Evolutionary conservation across 2,888 invertebrate species (phyloP).

Genomic region (Hemithea aestivaria): DNA sequence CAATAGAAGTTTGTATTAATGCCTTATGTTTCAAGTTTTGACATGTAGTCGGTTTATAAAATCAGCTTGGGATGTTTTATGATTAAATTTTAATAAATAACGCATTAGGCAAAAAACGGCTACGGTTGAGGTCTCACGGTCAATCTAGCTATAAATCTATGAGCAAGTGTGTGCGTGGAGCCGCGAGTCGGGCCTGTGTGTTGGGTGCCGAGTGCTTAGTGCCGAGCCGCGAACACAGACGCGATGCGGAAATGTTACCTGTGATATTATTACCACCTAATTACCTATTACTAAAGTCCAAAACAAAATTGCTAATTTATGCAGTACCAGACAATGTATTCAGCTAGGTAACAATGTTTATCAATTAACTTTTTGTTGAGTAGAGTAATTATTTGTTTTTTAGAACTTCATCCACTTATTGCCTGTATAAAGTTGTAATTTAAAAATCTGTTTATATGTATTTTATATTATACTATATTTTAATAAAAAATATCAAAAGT

Average conservation of each 20-base stretch:
- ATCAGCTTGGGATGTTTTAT: conserved; percentile 62
- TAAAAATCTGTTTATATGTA: too few species aligned
- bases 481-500: too few species aligned
- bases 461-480: too few species aligned
- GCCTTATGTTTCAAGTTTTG: conserved; percentile 51
- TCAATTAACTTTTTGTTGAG: conserved; percentile 18
- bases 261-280: conserved; percentile 53
- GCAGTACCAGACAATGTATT: conserved; percentile 34
- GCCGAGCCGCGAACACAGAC: too few species aligned
- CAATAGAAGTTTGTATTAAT: conserved; percentile 51
- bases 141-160: conserved; percentile 73
- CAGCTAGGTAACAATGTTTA: conserved; percentile 12
- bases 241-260: conserved; percentile 49
- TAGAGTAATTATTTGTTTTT: conserved; percentile 4
- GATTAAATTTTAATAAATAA: conserved; percentile 75
- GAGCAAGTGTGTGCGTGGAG: conserved; percentile 45
- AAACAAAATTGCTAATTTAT: conserved; percentile 44
- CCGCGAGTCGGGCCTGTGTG: conserved; percentile 20
- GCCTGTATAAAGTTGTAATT: too few species aligned
- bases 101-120: conserved; percentile 72
- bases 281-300: conserved; percentile 49
- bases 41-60: conserved; percentile 52
- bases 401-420: not conserved
- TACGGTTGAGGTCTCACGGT: conserved; percentile 72
- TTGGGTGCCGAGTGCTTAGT: conserved; percentile 10